Evolutionary conservation across 1,140 invertebrate genomes (phyloP), one percentile per base, ranked within the genome.

Genomic region (Trichonephila clavipes): DNA sequence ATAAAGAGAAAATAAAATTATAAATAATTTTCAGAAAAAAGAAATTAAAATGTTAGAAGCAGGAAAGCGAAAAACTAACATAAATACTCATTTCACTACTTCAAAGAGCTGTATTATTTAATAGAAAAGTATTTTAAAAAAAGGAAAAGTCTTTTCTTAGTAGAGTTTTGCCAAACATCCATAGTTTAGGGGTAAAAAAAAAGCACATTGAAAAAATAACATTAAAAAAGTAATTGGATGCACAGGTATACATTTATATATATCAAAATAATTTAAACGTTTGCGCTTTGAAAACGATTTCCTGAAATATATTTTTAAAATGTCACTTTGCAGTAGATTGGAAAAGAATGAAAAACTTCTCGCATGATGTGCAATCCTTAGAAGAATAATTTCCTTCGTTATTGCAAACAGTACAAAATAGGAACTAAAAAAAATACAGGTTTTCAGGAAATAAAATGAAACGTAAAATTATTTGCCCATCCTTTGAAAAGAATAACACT

Each of bases 361-460:
- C 8, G 66, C 6, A 69, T 69, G 12, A 28, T 24, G 3, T 69
- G 24, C 3, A 24, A n/a, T 24, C 1, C 1, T 1, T n/a, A 69
- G n/a, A 69, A 69, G 66, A 24, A 28, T 69, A 69, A 69, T 69
- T 69, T 69, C 66, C 66, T 69, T 12, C 66, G 66, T 69, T n/a
- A 69, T 24, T n/a, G 66, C 66, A 69, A 69, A 69, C n/a, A 69
- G 21, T n/a, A 69, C 2, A 24, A 69, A 24, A 69, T 10, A 51
- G 7, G 5, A 51, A 10, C 10, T 8, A 24, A 69, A 62, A 16
- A 18, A 66, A 64, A 66, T n/a, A 66, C 7, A n/a, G 66, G 12
- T 21, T n/a, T 21, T 21, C n/a, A n/a, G 7, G 66, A 69, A 24
- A 24, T 69, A 69, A 69, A 69, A 69, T n/a, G 24, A 69, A 69